phyloP scores from a whole-genome alignment of 2,113 vertebrate species.

The Canis aureus region DNA sequence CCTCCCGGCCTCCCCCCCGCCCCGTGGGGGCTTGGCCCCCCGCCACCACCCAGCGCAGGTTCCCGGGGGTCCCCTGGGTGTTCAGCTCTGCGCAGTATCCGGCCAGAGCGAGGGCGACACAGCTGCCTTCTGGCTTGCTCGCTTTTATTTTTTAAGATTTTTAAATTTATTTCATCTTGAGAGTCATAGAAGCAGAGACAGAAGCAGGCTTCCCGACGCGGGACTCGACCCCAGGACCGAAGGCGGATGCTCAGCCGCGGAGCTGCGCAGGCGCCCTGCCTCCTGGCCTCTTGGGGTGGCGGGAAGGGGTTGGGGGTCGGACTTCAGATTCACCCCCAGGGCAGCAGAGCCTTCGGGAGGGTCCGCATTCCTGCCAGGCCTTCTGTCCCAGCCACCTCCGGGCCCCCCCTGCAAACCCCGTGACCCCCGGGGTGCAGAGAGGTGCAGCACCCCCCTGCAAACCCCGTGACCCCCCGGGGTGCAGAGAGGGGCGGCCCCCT shows the following conservation, averaged over 20 bases:
- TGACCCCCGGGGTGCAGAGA: background rate
- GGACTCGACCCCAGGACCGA: no score
- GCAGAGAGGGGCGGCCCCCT: no score
- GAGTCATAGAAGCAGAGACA: no score
- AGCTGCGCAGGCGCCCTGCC: no score
- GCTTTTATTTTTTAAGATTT: no score
- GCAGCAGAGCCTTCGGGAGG: background rate
- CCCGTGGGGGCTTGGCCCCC: background rate
- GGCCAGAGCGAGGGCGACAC: background rate
- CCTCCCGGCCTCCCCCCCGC: background rate
- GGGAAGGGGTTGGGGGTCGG: background rate
- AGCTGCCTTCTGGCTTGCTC: constrained; percentile 9
- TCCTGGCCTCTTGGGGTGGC: accelerated
- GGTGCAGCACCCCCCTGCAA: no score
- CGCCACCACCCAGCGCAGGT: background rate
- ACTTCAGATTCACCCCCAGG: background rate
- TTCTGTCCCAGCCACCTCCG: background rate
- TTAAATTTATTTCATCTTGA: no score
- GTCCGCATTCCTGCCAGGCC: background rate
- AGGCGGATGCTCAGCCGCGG: no score
- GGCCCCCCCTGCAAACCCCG: background rate
- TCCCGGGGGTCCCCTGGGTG: background rate
- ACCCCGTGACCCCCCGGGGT: no score
- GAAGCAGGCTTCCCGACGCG: no score
- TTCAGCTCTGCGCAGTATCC: background rate